A percentile compares a stretch with the other conserved stretches of the same genome.
phyloP scores from a whole-genome alignment of 2,113 vertebrate genomes.

The Caretta caretta region DNA sequence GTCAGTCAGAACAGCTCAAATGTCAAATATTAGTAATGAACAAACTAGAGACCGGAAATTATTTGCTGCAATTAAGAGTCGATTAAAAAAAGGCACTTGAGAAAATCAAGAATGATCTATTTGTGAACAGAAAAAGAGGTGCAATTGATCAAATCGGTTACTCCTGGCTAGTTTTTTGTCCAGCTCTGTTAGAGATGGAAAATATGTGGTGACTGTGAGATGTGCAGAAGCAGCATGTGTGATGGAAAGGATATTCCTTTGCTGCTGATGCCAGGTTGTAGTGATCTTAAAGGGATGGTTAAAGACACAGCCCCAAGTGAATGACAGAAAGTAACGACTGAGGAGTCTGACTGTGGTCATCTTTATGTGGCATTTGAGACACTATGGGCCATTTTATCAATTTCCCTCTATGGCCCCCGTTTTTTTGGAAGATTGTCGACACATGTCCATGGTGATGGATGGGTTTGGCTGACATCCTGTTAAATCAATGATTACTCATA shows the following conservation, averaged over 20 bases:
- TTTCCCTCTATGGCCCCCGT: constrained; percentile 34
- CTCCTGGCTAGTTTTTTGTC: neutral
- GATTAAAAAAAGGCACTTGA: neutral
- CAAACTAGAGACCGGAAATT: neutral
- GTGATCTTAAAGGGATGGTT: constrained; percentile 15
- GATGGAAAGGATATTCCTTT: neutral
- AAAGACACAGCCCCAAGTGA: neutral
- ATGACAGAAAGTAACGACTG: neutral
- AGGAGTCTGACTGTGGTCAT: neutral
- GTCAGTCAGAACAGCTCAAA: neutral
- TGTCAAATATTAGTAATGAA: neutral
- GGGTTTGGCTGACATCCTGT: constrained; percentile 77
- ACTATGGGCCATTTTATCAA: constrained; percentile 52
- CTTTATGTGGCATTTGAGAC: constrained; percentile 51
- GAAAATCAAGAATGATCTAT: neutral
- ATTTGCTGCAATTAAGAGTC: neutral
- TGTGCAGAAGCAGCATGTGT: constrained; percentile 27
- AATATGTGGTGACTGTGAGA: neutral
- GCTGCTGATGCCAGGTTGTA: constrained; percentile 14
- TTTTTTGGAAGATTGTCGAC: constrained; percentile 71
- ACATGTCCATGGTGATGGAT: constrained; percentile 74
- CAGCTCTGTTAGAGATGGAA: neutral
- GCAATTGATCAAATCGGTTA: neutral
- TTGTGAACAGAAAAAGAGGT: accelerated
- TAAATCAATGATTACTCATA: constrained; percentile 76